Evolutionary conservation across 2,888 invertebrate genomes (phyloP), one percentile per base, ranked within the genome.

Genomic region (Ectobius pallidus): DNA sequence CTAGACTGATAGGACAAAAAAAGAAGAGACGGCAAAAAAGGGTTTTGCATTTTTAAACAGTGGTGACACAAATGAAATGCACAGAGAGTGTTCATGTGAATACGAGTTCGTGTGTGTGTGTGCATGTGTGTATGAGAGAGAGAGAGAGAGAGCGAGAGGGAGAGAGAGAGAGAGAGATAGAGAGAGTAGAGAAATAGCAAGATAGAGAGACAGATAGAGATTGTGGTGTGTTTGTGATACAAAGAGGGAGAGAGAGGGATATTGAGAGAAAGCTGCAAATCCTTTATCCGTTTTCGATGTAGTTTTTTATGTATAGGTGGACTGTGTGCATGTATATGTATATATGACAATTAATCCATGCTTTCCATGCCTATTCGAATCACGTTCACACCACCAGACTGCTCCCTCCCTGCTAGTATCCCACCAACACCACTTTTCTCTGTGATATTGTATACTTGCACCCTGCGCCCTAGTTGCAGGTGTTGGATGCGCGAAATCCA

Each of bases 261-360:
- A n/a, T n/a, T n/a, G n/a, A n/a, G n/a, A n/a, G n/a, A 34, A 34
- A 58, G 27, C 25, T 58, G n/a, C 27, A 58, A 27, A n/a, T 30
- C 30, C 30, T 58, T 58, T 58, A 32, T n/a, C 58, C 27, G 30
- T 58, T 58, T 30, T 3, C 52, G 7, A 27, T 52, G 52, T 52
- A 7, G 9, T 0, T 25, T 58, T 58, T 52, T 52, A 25, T 58
- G 14, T 58, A 30, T 30, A 30, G 58, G 16, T 3, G 27, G 58
- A n/a, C 3, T 58, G 25, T 30, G 11, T 58, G 58, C 58, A n/a
- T 58, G n/a, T 58, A 46, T 46, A 46, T n/a, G 46, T 46, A 58
- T 58, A 58, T 58, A 58, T n/a, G 27, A 30, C 32, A 58, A 58
- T 58, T 58, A 58, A 58, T 58, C 58, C 58, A 22, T 32, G 58